A percentile compares a stretch with the other conserved stretches of the same genome.
Conservation (phyloP, 2,888 invertebrate species). For the Melangyna quadrimaculata region DNA sequence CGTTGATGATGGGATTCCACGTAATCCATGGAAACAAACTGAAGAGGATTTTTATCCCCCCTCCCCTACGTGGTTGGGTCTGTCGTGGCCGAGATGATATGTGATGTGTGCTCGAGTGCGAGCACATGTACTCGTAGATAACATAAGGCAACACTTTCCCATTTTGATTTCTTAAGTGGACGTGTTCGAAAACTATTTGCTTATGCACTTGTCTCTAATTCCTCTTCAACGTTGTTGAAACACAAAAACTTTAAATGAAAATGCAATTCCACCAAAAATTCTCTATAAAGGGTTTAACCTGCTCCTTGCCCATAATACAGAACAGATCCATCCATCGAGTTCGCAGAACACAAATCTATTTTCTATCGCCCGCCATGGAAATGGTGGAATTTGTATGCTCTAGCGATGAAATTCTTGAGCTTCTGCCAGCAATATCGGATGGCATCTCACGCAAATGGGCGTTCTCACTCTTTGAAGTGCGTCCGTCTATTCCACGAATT, state of each 20-base stretch:
- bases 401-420: conserved; percentile 64
- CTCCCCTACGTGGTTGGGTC: neutral
- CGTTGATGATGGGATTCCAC: conserved; percentile 47
- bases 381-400: conserved; percentile 50
- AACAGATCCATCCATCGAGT: neutral
- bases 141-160: conserved; percentile 50
- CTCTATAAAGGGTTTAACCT: conserved; percentile 33
- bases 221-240: neutral
- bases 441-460: conserved; percentile 55
- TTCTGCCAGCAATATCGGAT: conserved; percentile 56
- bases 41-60: conserved; percentile 59
- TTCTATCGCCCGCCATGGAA: conserved; percentile 41
- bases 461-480: conserved; percentile 64
- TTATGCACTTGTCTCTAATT: conserved; percentile 62
- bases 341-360: conserved; percentile 28
- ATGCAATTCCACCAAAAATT: conserved; percentile 48
- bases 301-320: conserved; percentile 6
- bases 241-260: conserved; percentile 15
- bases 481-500: conserved; percentile 64
- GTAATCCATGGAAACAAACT: conserved; percentile 47
- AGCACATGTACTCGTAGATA: neutral
- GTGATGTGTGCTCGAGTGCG: neutral
- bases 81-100: too few species aligned
- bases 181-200: conserved; percentile 58
- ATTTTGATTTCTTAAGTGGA: conserved; percentile 61